Evolutionary conservation across 2,888 invertebrate genomes (phyloP).

Genomic region (Lymantria monacha): DNA sequence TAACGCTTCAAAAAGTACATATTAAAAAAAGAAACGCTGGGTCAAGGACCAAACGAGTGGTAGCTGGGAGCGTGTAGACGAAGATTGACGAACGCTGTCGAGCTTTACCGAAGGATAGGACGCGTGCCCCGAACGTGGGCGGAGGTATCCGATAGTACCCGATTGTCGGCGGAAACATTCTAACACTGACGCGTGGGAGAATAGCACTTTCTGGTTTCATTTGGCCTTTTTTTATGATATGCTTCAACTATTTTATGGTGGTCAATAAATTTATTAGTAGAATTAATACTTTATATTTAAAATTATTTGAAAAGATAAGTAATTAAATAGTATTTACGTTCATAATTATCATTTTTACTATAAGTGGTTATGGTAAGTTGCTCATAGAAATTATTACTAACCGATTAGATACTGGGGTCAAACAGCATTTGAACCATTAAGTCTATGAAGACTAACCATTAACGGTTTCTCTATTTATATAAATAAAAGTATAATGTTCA

Average conservation of each 20-base stretch:
- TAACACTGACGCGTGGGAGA: slow-evolving; percentile 19
- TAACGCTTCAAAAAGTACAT: slow-evolving; percentile 23
- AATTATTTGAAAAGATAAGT: background rate
- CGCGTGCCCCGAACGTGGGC: slow-evolving; percentile 17
- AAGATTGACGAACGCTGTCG: slow-evolving; percentile 20
- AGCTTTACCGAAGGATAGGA: slow-evolving; percentile 9
- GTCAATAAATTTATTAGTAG: slow-evolving; percentile 6
- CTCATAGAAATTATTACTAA: background rate
- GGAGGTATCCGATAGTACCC: slow-evolving; percentile 11
- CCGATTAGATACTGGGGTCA: background rate
- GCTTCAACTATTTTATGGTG: slow-evolving; percentile 15
- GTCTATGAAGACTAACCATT: background rate
- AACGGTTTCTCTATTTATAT: no score
- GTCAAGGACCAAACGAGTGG: slow-evolving; percentile 46
- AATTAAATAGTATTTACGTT: background rate
- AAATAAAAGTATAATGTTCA: no score
- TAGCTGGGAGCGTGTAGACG: slow-evolving; percentile 42
- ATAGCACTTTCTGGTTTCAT: slow-evolving; percentile 13
- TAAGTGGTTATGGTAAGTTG: background rate
- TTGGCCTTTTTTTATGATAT: background rate
- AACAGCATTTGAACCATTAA: background rate
- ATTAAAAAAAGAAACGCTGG: slow-evolving; percentile 30
- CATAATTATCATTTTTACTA: background rate
- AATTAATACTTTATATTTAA: background rate
- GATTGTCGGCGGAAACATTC: slow-evolving; percentile 16